Evolutionary conservation across 1,140 invertebrate genomes (phyloP), one percentile per base, ranked within the genome.

Genomic region (Drosophila funebris): DNA sequence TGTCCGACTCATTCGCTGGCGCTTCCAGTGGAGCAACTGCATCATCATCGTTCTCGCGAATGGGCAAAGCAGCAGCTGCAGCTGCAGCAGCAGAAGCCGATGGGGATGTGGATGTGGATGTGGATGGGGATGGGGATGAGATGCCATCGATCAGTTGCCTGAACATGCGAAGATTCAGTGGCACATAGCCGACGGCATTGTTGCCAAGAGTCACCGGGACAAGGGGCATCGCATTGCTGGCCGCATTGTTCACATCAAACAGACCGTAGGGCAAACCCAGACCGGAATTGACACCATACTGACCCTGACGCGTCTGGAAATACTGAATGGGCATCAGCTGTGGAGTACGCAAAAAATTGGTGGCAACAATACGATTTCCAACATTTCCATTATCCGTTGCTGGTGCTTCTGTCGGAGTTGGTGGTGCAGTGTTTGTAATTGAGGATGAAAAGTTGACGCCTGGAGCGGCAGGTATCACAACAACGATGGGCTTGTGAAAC

Each of bases 111-210:
- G n/a, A n/a, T n/a, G n/a, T n/a, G n/a, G n/a, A n/a, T n/a, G n/a
- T n/a, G n/a, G n/a, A n/a, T n/a, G n/a, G n/a, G n/a, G n/a, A n/a
- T n/a, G n/a, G n/a, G n/a, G n/a, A n/a, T n/a, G n/a, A n/a, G n/a
- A n/a, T n/a, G 13, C 11, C 39, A 29, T 53, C 24, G 13, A 16
- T 9, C 8, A 85, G 20, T 14, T 87, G 77, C 0, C 81, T 60
- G 48, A 71, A 56, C 77, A 85, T 81, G 27, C 82, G 77, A 6
- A 85, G 39, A 18, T 87, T 85, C 0, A 87, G 37, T 0, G 81
- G 82, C 2, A 87, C 70, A 37, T 85, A 85, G 18, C 64, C 57
- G 29, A 85, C 82, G 2, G 80, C 69, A 46, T 87, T 85, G 62
- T 79, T 79, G 33, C 50, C 43, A 27, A 87, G 31, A 6, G 73